Evolutionary conservation across 2,797 vertebrate genomes (phyloP).

Genomic region (Dermochelys coriacea): DNA sequence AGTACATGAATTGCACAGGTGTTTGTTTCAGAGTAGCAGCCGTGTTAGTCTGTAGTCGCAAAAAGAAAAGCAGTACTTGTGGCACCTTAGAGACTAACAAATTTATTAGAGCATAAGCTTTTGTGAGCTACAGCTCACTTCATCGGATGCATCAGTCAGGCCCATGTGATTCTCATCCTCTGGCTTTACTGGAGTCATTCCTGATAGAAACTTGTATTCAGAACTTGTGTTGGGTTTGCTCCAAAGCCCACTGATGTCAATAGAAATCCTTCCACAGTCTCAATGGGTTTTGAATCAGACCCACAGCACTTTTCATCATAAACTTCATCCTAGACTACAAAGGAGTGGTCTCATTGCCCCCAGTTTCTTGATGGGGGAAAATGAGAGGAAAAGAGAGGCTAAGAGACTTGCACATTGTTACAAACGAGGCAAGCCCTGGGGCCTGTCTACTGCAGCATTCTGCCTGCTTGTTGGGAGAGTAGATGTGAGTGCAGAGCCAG

Average conservation of each 20-base stretch:
- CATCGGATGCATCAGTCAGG: neutral
- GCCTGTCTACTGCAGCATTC: neutral
- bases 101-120: too few relatives aligned
- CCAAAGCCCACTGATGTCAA: neutral
- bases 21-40: too few relatives aligned
- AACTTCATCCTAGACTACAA: neutral
- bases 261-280: neutral
- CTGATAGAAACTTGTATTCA: neutral
- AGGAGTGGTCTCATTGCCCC: neutral
- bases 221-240: neutral
- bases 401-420: neutral
- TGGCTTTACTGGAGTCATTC: neutral
- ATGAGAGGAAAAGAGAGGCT: neutral
- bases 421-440: neutral
- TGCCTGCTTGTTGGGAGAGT: too few relatives aligned
- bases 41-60: too few relatives aligned
- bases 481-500: neutral
- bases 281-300: neutral
- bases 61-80: too few relatives aligned
- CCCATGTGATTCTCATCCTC: neutral
- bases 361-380: neutral
- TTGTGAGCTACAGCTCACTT: too few relatives aligned
- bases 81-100: too few relatives aligned
- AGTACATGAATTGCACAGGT: neutral
- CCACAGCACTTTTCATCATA: neutral